Percentiles rank a stretch among this genome's conserved stretches.
Conservation (phyloP, 1,140 invertebrate genomes). For the Caenorhabditis latens region DNA sequence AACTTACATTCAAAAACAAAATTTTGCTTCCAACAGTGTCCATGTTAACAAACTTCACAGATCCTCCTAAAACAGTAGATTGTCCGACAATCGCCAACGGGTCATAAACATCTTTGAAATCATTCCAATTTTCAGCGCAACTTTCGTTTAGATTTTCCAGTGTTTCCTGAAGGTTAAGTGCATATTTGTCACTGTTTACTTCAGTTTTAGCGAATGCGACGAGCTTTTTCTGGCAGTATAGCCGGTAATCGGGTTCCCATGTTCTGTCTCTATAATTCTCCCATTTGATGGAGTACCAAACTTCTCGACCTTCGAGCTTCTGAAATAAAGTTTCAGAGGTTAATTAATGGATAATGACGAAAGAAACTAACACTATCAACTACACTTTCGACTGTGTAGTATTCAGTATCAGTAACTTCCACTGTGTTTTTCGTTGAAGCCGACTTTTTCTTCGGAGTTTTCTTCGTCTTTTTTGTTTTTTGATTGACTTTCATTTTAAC, state of each 20-base stretch:
- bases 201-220: background rate
- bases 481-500: too few species aligned
- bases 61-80: background rate
- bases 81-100: background rate
- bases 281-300: background rate
- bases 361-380: too few species aligned
- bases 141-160: background rate
- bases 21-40: constrained; percentile 1
- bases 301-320: background rate
- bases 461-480: too few species aligned
- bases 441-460: too few species aligned
- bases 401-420: too few species aligned
- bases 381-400: too few species aligned
- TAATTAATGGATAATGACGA: too few species aligned
- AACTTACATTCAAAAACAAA: background rate
- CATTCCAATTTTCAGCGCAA: background rate
- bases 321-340: too few species aligned
- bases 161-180: background rate
- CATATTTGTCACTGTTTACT: too few species aligned
- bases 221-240: background rate
- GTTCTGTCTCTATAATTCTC: background rate
- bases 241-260: background rate
- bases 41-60: background rate
- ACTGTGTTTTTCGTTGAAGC: too few species aligned
- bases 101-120: background rate